Base-by-base conservation (phyloP, 30 jellyfish, hydroid and myxozoan genomes). In the Clytia hemisphaerica region DNA sequence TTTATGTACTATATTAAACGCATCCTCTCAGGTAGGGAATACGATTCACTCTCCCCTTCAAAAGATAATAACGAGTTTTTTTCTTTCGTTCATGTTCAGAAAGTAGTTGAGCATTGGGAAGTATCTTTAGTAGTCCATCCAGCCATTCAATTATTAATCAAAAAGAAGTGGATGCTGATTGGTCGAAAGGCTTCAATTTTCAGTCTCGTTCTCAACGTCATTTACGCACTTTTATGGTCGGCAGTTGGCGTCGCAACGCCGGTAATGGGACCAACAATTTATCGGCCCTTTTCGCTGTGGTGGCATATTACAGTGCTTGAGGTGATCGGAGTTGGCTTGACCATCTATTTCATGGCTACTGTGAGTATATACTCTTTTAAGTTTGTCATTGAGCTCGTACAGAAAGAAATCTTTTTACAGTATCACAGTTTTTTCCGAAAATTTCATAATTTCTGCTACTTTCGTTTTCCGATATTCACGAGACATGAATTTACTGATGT, bases 111-210 rank as follows among this genome's bases (percentile, higher is more conserved):
- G 31, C 77, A 87, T 67, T 69, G 80, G 37, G 94, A 80, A 54
- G 58, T 88, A 16, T 93, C 75, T 1, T 62, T 88, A 19, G 59
- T 88, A 36, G 80, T 88, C 94, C 94, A 88, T 62, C 97, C 97
- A 34, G 97, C 80, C 22, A 88, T 88, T 57, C 94, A 88, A 62
- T 72, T 37, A 30, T 76, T 86, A 33, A 86, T 86, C 60, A 64
- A 80, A 19, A 75, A 61, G 34, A 86, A 86, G 58, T 86, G 96
- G 96, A 67, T 73, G 30, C 76, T 45, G 45, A 78, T 79, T 50
- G 97, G 97, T 25, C 74, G 71, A 74, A 50, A 87, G 88, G 93
- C 84, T 3, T 62, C 94, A 15, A 30, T 71, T 15, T 50, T 77
- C 16, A 84, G 73, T 4, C 93, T 91, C 0, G 75, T 74, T 36